These are phyloP conservation scores for Philopedon plagiatum DNA, from an alignment of 2,888 invertebrate genomes.

Conservation along the genomic window DNA sequence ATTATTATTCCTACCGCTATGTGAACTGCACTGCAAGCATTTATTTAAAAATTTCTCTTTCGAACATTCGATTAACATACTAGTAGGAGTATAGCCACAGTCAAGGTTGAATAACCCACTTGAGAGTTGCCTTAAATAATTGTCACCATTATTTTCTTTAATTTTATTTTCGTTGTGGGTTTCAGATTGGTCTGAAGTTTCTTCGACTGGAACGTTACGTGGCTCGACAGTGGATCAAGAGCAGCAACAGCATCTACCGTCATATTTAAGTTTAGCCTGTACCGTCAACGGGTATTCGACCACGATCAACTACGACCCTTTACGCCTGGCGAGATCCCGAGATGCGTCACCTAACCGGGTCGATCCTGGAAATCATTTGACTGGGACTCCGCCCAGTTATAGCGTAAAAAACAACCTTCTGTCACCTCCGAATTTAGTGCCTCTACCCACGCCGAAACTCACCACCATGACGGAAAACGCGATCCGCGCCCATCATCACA, in stretches of 20 bases:
- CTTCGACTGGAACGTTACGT: conserved; percentile 70
- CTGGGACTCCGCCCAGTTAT: conserved; percentile 56
- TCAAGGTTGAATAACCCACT: conserved; percentile 50
- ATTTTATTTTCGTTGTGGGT: conserved; percentile 39
- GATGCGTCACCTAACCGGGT: conserved; percentile 81
- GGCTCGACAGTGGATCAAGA: conserved; percentile 66
- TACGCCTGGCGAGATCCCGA: conserved; percentile 73
- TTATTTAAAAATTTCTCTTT: conserved; percentile 46
- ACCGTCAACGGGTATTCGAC: conserved; percentile 93
- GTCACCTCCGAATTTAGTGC: conserved; percentile 68
- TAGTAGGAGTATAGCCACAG: conserved; percentile 41
- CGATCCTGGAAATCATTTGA: conserved; percentile 56
- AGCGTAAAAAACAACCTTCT: conserved; percentile 64
- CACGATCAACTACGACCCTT: conserved; percentile 88
- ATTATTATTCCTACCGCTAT: conserved; percentile 25
- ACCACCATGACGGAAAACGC: conserved; percentile 59
- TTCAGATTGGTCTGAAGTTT: conserved; percentile 70
- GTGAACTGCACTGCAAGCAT: conserved; percentile 21
- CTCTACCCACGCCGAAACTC: conserved; percentile 57
- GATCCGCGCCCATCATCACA: conserved; percentile 56
- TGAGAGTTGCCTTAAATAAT: conserved; percentile 27
- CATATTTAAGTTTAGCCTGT: conserved; percentile 90
- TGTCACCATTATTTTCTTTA: conserved; percentile 31
- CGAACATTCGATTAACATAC: conserved; percentile 42
- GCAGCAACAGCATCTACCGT: conserved; percentile 78